Base-by-base conservation (phyloP, 1,140 invertebrate species). In the Lordiphosa collinella region DNA sequence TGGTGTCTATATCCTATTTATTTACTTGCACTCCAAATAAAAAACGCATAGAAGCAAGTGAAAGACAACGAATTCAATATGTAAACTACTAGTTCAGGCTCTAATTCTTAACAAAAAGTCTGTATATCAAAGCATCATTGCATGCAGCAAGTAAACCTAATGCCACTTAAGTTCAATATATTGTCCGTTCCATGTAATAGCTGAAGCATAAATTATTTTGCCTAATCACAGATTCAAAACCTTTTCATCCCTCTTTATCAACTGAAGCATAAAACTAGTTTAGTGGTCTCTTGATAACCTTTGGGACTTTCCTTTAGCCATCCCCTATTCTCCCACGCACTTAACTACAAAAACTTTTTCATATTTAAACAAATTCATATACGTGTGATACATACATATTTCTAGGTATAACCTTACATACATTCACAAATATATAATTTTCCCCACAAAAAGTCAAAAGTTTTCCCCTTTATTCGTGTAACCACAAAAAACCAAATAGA, bases 231-330 rank as follows among this genome's bases (percentile, higher is more conserved):
- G 25, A 65, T 65, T 63, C 62, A 65, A 64, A 60, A 48, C 59
- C 47, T 64, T 53, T 50, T 34, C 18, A 25, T 6, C 22, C 22
- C 22, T 25, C 47, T 43, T 44, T 41, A 22, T 53, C 58, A 68
- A 78, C 80, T 79, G 64, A 65, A 74, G 75, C 70, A 70, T 60
- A 66, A 65, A 75, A 80, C 75, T 75, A 66, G 75, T 80, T 67
- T 25, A 25, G 22, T 25, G 22, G 22, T 25, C 6, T 25, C 5
- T 7, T 25, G 22, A 25, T 25, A 25, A 25, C 22, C 22, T 25
- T 25, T 25, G 6, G 22, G 22, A 25, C 6, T 25, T 25, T 25
- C 6, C 22, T 6, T 18, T 18, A 18, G 18, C 18, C 3, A 1
- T 25, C 22, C 3, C 22, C 12, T 7, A 25, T 5, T 11, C 14